Base-by-base conservation (phyloP, 2,888 invertebrate species). In the Achlya flavicornis region DNA sequence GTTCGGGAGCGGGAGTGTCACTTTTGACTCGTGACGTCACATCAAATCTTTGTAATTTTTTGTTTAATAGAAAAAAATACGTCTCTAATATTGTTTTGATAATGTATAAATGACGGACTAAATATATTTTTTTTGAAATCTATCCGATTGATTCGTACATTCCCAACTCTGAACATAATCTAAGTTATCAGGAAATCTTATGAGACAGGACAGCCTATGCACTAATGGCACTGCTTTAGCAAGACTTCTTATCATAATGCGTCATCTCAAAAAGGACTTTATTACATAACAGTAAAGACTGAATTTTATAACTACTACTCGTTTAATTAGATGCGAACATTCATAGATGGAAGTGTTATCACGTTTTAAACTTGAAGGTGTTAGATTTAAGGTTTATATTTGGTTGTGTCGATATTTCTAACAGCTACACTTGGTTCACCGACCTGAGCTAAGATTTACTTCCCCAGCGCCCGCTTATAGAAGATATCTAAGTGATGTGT, bases 261-360 rank as follows among this genome's bases (percentile, higher is more conserved):
- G 41, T 16, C 69, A 76, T 46, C 10, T 38, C 4, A 82, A 78
- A 78, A 65, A 32, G 11, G 62, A 78, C 79, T 65, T 64, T 79
- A 78, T 14, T 0, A 10, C 12, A 35, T 58, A 4, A 3, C 0
- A 3, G 63, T 67, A 77, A 69, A 68, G 64, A 68, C 63, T 63
- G 75, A 71, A 76, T 77, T 78, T 57, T 57, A 67, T 66, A 65
- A 65, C 61, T 62, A 63, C 84, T 85, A 88, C 89, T 81, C 83
- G 89, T 90, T 88, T 89, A 84, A 83, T 90, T 88, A 87, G 84
- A 87, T 84, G 81, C 82, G 84, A 78, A 81, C 78, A 80, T 71
- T 78, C 70, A 67, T 72, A 76, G 62, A 57, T 64, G 59, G 3
- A 16, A 5, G 3, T 3, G n/a, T 16, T 26, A 46, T 48, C 62